Evolutionary conservation across 2,888 invertebrate genomes (phyloP), one percentile per base, ranked within the genome.

Genomic region (Criorhina ranunculi): DNA sequence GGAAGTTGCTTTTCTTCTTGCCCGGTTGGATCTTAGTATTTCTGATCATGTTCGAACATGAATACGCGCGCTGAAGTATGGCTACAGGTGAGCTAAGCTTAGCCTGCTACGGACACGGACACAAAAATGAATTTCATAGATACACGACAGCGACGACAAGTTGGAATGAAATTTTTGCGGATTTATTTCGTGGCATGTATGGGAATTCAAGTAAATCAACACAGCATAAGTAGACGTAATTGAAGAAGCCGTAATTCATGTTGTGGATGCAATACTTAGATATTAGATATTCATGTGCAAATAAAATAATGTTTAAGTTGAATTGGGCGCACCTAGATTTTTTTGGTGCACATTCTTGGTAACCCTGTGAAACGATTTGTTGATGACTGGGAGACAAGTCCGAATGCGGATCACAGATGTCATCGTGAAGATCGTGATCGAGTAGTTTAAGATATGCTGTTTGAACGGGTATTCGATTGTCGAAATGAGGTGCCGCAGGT

Each of bases 41-140:
- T 85, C 70, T 80, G 85, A 70, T 85, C 85, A 64, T 85, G 85
- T 80, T 70, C 44, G 59, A 75, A 85, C 85, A 75, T 85, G 85
- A 70, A 80, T 80, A 80, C 69, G 70, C 78, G 70, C 78, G 70
- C 59, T 53, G 29, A 29, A 46, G 55, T 51, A 64, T 76, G 64
- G 55, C 64, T 59, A 40, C 82, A 78, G 82, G 82, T 82, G 78
- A 82, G 77, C 31, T 40, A 37, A 73, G 64, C 29, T 49, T 31
- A 37, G 12, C 35, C 19, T n/a, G 31, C 55, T 69, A 44, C 33
- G 60, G 66, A 67, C 66, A 72, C 60, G 42, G 55, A 60, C 66
- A 15, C 67, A 66, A n/a, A n/a, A n/a, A n/a, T n/a, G n/a, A n/a
- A n/a, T 73, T 62, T 55, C 57, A 64, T 59, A 69, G 40, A 69